Conservation (phyloP, 2,888 invertebrate genomes). For the Nebria salina region DNA sequence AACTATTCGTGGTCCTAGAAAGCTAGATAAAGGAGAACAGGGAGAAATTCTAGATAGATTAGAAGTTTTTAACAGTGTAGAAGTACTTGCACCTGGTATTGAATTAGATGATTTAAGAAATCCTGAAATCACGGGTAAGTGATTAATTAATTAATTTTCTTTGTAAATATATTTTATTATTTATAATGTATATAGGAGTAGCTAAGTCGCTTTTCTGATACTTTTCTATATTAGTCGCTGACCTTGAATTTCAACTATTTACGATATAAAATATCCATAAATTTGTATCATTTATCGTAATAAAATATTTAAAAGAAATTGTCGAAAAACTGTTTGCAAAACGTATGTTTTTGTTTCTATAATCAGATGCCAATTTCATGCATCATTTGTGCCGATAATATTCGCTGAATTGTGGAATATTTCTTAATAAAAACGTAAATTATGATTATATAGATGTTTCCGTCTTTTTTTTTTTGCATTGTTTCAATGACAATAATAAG, state of each 20-base stretch:
- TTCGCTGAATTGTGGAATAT: not conserved
- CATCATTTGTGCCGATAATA: not conserved
- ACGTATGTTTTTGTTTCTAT: not conserved
- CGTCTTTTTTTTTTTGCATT: constrained; percentile 13
- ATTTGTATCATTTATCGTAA: too few relatives aligned
- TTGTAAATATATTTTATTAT: constrained; percentile 16
- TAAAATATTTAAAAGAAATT: not conserved
- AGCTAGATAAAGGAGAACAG: constrained; percentile 65
- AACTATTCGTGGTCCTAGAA: constrained; percentile 47
- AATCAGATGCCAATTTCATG: not conserved
- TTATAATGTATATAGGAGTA: constrained; percentile 51
- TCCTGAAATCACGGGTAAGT: constrained; percentile 37
- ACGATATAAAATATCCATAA: too few relatives aligned
- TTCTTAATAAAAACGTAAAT: not conserved
- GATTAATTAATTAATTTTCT: not conserved
- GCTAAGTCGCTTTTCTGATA: not conserved
- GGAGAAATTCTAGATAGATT: constrained; percentile 72
- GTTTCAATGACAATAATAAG: constrained; percentile 16
- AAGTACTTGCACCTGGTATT: constrained; percentile 81
- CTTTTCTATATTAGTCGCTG: too few relatives aligned
- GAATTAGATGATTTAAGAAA: constrained; percentile 70
- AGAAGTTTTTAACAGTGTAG: constrained; percentile 83
- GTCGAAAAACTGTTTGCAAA: not conserved
- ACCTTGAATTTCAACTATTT: not conserved
- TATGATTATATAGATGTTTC: not conserved